These are phyloP conservation scores for Laothoe populi DNA, from an alignment of 2,888 invertebrate genomes.

Conservation along the genomic window DNA sequence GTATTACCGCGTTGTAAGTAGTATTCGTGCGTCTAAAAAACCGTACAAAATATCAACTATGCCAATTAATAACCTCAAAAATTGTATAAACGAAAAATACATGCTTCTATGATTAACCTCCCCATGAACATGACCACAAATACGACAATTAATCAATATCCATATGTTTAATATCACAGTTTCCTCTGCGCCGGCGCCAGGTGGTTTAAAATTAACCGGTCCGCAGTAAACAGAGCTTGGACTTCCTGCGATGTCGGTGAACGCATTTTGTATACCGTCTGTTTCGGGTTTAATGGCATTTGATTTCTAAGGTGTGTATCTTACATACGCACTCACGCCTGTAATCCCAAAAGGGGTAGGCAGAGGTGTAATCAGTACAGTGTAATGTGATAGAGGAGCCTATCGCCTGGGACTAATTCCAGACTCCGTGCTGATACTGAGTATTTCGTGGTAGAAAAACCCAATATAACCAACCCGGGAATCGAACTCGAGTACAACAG, in stretches of 20 bases:
- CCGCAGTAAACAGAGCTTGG: constrained; percentile 1
- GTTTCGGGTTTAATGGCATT: not conserved
- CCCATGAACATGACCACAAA: constrained; percentile 21
- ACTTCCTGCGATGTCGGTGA: not conserved
- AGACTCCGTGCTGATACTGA: too few species aligned
- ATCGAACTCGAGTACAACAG: too few species aligned
- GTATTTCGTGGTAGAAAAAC: too few species aligned
- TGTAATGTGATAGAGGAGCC: too few species aligned
- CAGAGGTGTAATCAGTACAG: too few species aligned
- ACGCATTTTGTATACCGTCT: not conserved
- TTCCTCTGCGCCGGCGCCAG: constrained; percentile 9
- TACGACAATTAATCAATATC: constrained; percentile 12
- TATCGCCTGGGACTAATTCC: too few species aligned
- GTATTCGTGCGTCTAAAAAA: too few species aligned
- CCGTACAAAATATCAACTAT: not conserved
- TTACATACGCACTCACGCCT: too few species aligned
- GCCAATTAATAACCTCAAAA: not conserved
- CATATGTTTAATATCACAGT: constrained; percentile 8
- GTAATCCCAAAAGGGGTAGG: too few species aligned
- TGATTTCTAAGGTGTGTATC: not conserved
- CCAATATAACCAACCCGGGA: too few species aligned
- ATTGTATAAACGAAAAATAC: too few species aligned
- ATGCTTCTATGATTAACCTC: not conserved
- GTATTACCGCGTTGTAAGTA: too few species aligned
- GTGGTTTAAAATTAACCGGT: constrained; percentile 1